Evolutionary conservation across 2,797 vertebrate genomes (phyloP).

Genomic region (Pterois miles): DNA sequence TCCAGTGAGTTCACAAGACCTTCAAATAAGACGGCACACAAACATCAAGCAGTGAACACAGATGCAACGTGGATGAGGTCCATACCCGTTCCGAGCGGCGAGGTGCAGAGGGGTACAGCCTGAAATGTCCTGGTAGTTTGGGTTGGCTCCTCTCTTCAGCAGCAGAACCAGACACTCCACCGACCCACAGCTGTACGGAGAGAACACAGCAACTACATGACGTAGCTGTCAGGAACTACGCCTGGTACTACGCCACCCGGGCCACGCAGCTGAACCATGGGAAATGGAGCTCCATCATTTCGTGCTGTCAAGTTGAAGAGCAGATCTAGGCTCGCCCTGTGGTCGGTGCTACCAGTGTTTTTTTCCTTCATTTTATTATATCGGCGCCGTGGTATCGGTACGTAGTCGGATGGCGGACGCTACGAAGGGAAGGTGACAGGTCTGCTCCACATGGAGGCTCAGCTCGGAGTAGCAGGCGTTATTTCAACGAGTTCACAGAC

Average conservation of each 20-base stretch:
- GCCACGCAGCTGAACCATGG: neutral
- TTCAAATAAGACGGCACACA: neutral
- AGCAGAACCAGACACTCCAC: conserved; percentile 96
- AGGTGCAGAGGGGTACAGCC: conserved; percentile 98
- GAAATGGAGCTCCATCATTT: neutral
- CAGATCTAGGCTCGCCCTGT: neutral
- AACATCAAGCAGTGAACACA: neutral
- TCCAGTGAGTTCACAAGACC: neutral
- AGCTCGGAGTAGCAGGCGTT: no score
- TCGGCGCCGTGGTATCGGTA: no score
- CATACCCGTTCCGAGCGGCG: conserved; percentile 97
- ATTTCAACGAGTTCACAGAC: no score
- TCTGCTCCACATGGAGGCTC: no score
- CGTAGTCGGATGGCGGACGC: no score
- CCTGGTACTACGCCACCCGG: neutral
- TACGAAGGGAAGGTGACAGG: no score
- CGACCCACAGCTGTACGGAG: conserved; percentile 91
- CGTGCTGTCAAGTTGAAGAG: neutral
- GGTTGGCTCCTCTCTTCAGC: conserved; percentile 96
- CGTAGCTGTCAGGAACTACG: neutral
- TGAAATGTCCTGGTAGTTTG: conserved; percentile 99
- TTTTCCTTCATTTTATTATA: no score
- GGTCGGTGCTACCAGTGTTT: no score
- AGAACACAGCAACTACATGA: neutral
- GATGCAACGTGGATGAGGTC: neutral